Evolutionary conservation across 1,140 invertebrate genomes (phyloP).

Genomic region (Achatina immaculata): DNA sequence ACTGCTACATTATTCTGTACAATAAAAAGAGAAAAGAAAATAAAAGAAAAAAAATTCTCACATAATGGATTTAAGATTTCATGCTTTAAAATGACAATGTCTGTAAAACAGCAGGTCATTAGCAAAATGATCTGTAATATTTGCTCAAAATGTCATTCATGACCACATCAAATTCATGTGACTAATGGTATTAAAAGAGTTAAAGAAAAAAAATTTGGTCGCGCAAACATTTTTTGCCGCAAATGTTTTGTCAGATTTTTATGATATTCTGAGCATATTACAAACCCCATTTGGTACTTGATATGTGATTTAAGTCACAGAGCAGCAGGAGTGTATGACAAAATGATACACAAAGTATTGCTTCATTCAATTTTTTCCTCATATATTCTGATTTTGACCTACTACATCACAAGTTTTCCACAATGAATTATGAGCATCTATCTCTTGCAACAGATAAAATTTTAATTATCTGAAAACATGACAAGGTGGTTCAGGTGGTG

Average conservation of each 20-base stretch:
- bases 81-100: background rate
- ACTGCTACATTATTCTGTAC: too few species aligned
- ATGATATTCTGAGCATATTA: background rate
- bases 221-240: too few species aligned
- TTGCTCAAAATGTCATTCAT: background rate
- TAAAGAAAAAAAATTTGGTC: too few species aligned
- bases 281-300: background rate
- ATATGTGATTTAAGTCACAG: background rate
- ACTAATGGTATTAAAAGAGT: too few species aligned
- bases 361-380: background rate
- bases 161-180: too few species aligned
- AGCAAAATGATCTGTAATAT: background rate
- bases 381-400: background rate
- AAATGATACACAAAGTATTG: background rate
- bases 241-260: too few species aligned
- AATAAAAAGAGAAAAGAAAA: too few species aligned
- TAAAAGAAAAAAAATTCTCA: too few species aligned
- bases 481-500: background rate
- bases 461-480: background rate
- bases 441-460: background rate
- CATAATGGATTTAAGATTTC: too few species aligned
- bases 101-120: background rate
- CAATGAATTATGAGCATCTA: background rate
- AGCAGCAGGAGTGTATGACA: conserved; percentile 1
- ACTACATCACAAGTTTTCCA: too few species aligned